Base-by-base conservation (phyloP, 1,140 invertebrate species). In the Hylaeus anthracinus region DNA sequence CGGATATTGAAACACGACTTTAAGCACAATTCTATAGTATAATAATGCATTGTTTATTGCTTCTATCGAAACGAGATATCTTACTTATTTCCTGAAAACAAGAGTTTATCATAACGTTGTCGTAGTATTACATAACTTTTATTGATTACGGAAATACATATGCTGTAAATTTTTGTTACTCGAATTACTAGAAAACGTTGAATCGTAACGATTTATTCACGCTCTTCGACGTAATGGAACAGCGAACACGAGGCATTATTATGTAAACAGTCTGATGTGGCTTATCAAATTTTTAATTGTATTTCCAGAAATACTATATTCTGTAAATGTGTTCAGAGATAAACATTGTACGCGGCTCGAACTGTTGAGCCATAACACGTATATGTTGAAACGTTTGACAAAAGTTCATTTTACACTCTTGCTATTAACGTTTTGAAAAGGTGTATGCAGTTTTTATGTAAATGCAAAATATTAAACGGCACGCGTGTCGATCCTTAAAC, bases 251-350 rank as follows among this genome's bases (percentile, higher is more conserved):
- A 65, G 45, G 26, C 56, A 39, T 63, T 63, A 37, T n/a, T 14
- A 48, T 10, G 60, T 41, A 8, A 26, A 5, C 14, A 45, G 0
- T 26, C 12, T 75, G 15, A 73, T 26, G 15, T 48, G 4, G 12
- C 10, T 60, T 48, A 6, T 15, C 15, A 61, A 61, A 9, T 10
- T 37, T 72, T 14, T 61, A 48, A 37, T 10, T 41, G 3, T 39
- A 39, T 58, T 75, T 12, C 3, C 41, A n/a, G 15, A 53, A 55
- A 64, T 3, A 53, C 1, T 51, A 10, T 48, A 15, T 61, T 77
- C 15, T 71, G 43, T 77, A 70, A 77, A 77, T 70, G 65, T 77
- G 74, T 77, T 77, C 65, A 77, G 51, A 2, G 55, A 41, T 8
- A 69, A 48, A 51, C 15, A n/a, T 74, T 64, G 55, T 3, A 58